These are phyloP conservation scores for Syndactyla subalaris DNA, from an alignment of 2,797 vertebrate genomes.

Conservation along the genomic window DNA sequence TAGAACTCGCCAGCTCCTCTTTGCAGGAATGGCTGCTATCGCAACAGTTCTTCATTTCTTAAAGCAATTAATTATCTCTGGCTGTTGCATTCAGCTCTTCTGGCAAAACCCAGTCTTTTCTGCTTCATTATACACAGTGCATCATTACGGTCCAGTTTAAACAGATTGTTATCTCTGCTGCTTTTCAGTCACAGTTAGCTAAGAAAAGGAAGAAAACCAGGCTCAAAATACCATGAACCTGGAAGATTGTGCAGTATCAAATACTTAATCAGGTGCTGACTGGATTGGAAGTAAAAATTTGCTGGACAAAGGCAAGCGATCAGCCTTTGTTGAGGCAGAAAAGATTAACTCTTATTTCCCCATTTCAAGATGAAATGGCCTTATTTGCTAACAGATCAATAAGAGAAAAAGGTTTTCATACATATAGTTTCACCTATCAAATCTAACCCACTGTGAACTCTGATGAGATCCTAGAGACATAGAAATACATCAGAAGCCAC, in stretches of 20 bases:
- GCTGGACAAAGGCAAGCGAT: not conserved
- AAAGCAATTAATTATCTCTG: not conserved
- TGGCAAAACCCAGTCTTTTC: not conserved
- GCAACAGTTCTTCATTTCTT: not conserved
- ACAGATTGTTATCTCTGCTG: constrained; percentile 21
- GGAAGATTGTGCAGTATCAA: not conserved
- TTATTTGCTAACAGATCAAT: not conserved
- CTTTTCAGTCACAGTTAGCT: not conserved
- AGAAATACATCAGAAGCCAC: not conserved
- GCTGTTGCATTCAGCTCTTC: not conserved
- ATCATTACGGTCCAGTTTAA: constrained; percentile 17
- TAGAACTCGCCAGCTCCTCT: not conserved
- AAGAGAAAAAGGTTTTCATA: not conserved
- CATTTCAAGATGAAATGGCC: not conserved
- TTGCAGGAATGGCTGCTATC: not conserved
- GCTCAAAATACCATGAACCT: not conserved
- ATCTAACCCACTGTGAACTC: not conserved
- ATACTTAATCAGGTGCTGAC: not conserved
- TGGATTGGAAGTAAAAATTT: not conserved
- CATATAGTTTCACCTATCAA: not conserved
- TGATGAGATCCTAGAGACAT: not conserved
- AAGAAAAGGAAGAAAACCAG: not conserved
- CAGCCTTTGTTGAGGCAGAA: not conserved
- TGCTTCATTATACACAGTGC: not conserved
- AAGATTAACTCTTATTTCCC: not conserved